Conservation (phyloP, 2,888 invertebrate genomes). For the Isoperla grammatica region DNA sequence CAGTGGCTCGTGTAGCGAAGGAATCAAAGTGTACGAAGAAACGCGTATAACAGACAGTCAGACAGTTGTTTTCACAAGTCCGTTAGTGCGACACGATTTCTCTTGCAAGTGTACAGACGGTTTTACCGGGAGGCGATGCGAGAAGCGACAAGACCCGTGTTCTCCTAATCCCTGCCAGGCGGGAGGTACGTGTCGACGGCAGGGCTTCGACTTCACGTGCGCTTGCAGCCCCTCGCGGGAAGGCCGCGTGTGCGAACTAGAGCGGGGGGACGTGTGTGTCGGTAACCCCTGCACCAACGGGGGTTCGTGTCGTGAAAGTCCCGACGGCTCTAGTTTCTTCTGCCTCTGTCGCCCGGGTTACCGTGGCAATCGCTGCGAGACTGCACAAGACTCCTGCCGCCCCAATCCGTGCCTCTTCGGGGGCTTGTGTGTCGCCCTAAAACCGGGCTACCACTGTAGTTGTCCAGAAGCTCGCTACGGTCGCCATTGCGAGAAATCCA, state of each 20-base stretch:
- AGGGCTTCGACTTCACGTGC: slow-evolving; percentile 80
- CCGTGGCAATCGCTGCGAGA: slow-evolving; percentile 86
- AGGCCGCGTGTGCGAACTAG: slow-evolving; percentile 78
- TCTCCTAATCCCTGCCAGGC: slow-evolving; percentile 81
- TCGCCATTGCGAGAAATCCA: slow-evolving; percentile 83
- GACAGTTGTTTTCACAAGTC: slow-evolving; percentile 75
- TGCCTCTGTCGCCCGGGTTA: slow-evolving; percentile 89
- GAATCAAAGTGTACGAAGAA: slow-evolving; percentile 59
- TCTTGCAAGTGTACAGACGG: slow-evolving; percentile 77
- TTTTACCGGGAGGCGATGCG: slow-evolving; percentile 76
- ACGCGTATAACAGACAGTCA: slow-evolving; percentile 76
- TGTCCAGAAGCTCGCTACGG: slow-evolving; percentile 88
- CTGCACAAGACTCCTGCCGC: slow-evolving; percentile 80
- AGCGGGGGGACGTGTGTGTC: slow-evolving; percentile 78
- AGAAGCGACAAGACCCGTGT: slow-evolving; percentile 85
- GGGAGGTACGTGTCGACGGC: slow-evolving; percentile 77
- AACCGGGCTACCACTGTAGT: slow-evolving; percentile 75
- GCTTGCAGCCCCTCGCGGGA: slow-evolving; percentile 71
- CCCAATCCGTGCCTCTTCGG: slow-evolving; percentile 91
- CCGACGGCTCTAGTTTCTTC: slow-evolving; percentile 83
- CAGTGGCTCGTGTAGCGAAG: slow-evolving; percentile 69
- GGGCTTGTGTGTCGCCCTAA: slow-evolving; percentile 81
- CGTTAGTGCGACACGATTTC: slow-evolving; percentile 70
- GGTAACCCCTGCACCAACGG: slow-evolving; percentile 86
- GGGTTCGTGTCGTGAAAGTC: slow-evolving; percentile 83